Evolutionary conservation across 2,797 vertebrate genomes (phyloP), one percentile per base, ranked within the genome.

Genomic region (Halcyon smyrnensis): DNA sequence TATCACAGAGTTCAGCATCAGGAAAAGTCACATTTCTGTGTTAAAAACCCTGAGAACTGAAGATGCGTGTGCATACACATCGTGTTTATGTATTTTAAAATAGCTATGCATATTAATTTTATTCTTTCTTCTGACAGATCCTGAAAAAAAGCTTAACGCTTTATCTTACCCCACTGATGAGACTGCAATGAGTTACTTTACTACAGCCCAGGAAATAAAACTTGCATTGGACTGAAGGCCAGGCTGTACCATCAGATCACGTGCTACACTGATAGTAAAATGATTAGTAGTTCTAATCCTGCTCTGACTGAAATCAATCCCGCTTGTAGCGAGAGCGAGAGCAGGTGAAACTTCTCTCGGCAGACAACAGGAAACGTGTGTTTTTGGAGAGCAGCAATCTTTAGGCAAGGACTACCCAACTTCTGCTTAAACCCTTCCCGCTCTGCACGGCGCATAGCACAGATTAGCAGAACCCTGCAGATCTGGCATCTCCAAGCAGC

Each of bases 371-470:
- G 86, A 93, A 94, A 73, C 0, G 0, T 23, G 59, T 4, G 41
- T 60, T 95, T 96, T 83, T 70, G 80, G 91, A 95, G 82, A 93
- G 14, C 77, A 71, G 73, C 9, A n/a, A 67, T 63, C 43, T 90
- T 39, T 27, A 69, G 86, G 56, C 74, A 84, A 90, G 51, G n/a
- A 79, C 67, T 82, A 88, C 37, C 2, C n/a, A 0, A 53, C 20
- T 90, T 63, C 69, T 87, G 93, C 17, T 73, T 63, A 76, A 60
- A 43, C 24, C 25, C 17, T 20, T 65, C 56, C 82, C 7, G 12
- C 1, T 2, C 51, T 18, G 36, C 57, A n/a, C 1, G 0, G n/a
- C 2, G 2, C 3, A 1, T 6, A 65, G 77, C 25, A n/a, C n/a
- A 45, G 59, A 54, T 87, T 27, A 90, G 74, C 77, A 86, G 39